phyloP scores from a whole-genome alignment of 2,888 invertebrate genomes.

The Leucozona laternaria region DNA sequence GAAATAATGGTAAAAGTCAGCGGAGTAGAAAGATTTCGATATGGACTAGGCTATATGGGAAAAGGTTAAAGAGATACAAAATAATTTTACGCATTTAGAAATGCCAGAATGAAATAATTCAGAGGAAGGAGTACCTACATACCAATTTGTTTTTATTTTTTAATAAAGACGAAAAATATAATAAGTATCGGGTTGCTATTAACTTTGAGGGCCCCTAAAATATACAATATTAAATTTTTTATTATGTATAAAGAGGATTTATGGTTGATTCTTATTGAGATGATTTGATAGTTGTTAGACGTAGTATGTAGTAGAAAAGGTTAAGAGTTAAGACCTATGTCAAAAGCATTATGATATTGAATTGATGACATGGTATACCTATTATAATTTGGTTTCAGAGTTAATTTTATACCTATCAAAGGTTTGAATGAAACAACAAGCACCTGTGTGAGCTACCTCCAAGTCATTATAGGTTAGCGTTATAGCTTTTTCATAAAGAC shows the following conservation, averaged over 20 bases:
- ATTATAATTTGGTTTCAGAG: neutral
- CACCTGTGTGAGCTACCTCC: no score
- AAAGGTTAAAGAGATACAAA: constrained; percentile 3
- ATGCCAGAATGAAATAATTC: neutral
- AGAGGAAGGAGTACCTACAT: neutral
- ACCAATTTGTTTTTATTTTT: constrained; percentile 5
- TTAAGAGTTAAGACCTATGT: neutral
- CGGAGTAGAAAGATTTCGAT: neutral
- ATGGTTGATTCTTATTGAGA: neutral
- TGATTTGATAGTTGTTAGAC: neutral
- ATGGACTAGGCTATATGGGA: neutral
- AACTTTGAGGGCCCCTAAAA: neutral
- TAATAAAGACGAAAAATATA: constrained; percentile 12
- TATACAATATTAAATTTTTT: neutral
- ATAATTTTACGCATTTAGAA: neutral
- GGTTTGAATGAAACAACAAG: no score
- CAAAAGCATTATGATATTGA: neutral
- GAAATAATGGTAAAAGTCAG: constrained; percentile 8
- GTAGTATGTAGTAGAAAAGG: neutral
- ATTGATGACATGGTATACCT: neutral
- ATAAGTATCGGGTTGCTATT: neutral
- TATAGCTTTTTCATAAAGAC: no score
- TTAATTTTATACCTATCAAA: no score
- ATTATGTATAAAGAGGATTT: neutral
- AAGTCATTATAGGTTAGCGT: no score